Evolutionary conservation across 2,888 invertebrate species (phyloP).

Genomic region (Oscheius sp.): DNA sequence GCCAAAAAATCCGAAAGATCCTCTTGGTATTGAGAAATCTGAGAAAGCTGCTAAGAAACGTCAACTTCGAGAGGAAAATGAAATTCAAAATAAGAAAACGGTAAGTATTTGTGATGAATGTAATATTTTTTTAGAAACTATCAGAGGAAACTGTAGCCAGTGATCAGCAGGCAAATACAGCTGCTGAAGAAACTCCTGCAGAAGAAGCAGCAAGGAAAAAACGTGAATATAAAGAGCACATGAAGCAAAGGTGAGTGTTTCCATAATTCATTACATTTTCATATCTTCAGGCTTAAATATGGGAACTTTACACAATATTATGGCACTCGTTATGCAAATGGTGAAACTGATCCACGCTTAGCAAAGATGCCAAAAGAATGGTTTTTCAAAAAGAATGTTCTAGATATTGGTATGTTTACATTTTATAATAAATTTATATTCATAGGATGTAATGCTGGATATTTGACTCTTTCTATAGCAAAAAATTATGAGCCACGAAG

Average conservation of each 20-base stretch:
- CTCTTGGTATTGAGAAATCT: conserved; percentile 9
- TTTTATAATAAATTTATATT: conserved; percentile 1
- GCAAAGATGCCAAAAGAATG: conserved; percentile 84
- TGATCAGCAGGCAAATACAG: not conserved
- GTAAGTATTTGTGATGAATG: not conserved
- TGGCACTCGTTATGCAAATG: conserved; percentile 88
- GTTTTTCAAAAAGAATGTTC: conserved; percentile 87
- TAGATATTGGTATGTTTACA: conserved; percentile 82
- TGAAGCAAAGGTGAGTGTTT: conserved; percentile 59
- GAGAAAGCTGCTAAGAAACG: not conserved
- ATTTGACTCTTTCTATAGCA: conserved; percentile 90
- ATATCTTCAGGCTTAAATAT: conserved; percentile 79
- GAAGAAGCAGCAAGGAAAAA: conserved; percentile 35
- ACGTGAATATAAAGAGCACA: conserved; percentile 51
- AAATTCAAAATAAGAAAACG: not conserved
- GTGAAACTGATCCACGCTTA: conserved; percentile 82
- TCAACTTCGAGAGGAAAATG: not conserved
- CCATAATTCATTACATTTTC: not conserved
- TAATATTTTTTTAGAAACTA: conserved; percentile 9
- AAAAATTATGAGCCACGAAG: conserved; percentile 86
- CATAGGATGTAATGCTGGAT: conserved; percentile 90
- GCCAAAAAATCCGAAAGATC: conserved; percentile 23
- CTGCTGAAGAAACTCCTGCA: conserved; percentile 13
- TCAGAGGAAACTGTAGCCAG: not conserved
- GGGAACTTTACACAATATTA: conserved; percentile 98